These are phyloP conservation scores for Andrena flavipes DNA, from an alignment of 2,888 invertebrate species.

Conservation along the genomic window DNA sequence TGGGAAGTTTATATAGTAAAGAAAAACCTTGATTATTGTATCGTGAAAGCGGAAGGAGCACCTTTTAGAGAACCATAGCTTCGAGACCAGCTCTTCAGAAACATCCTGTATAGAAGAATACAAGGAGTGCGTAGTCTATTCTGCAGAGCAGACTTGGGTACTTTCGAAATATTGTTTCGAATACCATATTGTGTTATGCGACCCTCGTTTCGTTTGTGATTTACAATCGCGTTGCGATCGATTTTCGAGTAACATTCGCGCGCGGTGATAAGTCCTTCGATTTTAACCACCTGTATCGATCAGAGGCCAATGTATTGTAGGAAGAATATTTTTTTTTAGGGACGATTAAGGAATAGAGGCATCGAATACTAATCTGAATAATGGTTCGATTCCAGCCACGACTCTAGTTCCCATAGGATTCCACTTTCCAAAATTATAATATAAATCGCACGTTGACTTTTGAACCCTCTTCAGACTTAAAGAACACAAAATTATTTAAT, in stretches of 20 bases:
- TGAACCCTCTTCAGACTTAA: background rate
- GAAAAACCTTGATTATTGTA: no score
- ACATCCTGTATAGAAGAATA: no score
- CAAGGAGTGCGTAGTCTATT: background rate
- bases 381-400: background rate
- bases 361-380: background rate
- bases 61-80: no score
- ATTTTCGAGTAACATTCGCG: background rate
- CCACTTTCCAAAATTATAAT: background rate
- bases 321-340: no score
- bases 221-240: background rate
- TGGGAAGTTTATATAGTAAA: no score
- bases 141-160: background rate
- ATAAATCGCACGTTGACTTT: background rate
- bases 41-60: no score
- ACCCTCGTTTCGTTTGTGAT: background rate
- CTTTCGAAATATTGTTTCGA: constrained; percentile 1
- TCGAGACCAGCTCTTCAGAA: no score
- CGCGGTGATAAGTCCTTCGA: background rate
- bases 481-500: background rate
- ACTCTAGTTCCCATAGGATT: background rate
- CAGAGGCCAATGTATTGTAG: no score
- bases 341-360: background rate
- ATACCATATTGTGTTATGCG: background rate
- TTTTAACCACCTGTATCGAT: background rate